phyloP scores from a whole-genome alignment of 2,888 invertebrate genomes.

The Drosophila peninsularis region DNA sequence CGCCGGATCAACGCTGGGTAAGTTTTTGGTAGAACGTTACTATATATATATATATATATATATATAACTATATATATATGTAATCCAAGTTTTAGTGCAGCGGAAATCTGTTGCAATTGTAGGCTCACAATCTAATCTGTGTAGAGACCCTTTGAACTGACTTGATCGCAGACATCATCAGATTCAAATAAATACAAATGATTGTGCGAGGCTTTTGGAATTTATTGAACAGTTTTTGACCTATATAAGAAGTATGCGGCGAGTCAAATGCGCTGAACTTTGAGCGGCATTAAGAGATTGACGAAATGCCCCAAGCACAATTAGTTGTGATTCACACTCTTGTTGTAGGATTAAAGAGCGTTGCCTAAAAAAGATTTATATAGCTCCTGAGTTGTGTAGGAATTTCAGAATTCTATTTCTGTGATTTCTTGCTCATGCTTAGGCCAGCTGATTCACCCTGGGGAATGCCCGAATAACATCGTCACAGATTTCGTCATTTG shows the following conservation, averaged over 20 bases:
- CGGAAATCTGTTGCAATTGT: slow-evolving; percentile 43
- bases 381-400: slow-evolving; percentile 2
- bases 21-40: slow-evolving; percentile 28
- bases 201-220: slow-evolving; percentile 55
- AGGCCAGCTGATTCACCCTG: slow-evolving; percentile 10
- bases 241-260: slow-evolving; percentile 26
- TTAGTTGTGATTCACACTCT: slow-evolving; percentile 29
- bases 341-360: slow-evolving; percentile 19
- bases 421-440: background rate
- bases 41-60: background rate
- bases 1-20: slow-evolving; percentile 53
- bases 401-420: background rate
- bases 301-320: background rate
- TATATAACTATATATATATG: background rate
- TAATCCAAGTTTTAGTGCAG: slow-evolving; percentile 30
- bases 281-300: slow-evolving; percentile 5
- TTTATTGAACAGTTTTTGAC: slow-evolving; percentile 55
- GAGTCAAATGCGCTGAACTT: slow-evolving; percentile 4
- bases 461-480: background rate
- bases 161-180: slow-evolving; percentile 48
- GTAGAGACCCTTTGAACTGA: slow-evolving; percentile 55
- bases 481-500: slow-evolving; percentile 3
- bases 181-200: slow-evolving; percentile 62
- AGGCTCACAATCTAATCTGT: slow-evolving; percentile 51
- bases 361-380: slow-evolving; percentile 8